These are phyloP conservation scores for Apteryx mantelli DNA, from an alignment of 2,113 vertebrate species.

Conservation along the genomic window DNA sequence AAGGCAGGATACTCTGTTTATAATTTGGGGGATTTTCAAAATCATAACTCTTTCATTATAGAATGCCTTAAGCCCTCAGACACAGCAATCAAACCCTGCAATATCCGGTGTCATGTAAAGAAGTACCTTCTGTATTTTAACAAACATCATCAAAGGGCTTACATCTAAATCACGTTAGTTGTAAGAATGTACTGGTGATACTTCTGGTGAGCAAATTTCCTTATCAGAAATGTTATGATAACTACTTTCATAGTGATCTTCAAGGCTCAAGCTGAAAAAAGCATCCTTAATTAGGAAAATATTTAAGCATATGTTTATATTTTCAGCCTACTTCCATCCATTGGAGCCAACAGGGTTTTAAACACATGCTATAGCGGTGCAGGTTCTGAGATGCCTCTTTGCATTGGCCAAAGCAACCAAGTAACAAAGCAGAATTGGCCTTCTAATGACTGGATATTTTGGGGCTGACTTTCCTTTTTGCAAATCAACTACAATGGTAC, in stretches of 20 bases:
- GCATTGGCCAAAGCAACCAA: not conserved
- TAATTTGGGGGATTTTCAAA: conserved; percentile 76
- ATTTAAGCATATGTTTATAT: rapidly evolving
- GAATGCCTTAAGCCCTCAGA: conserved; percentile 71
- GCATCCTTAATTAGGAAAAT: not conserved
- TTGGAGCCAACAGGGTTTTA: not conserved
- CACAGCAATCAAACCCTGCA: conserved; percentile 40
- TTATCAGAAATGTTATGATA: not conserved
- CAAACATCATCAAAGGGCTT: conserved; percentile 70
- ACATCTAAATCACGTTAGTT: not conserved
- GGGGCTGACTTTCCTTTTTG: not conserved
- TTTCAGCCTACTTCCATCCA: not conserved
- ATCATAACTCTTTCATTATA: conserved; percentile 71
- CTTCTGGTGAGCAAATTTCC: not conserved
- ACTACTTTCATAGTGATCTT: not conserved
- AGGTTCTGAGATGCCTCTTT: not conserved
- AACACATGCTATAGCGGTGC: not conserved
- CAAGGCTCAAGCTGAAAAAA: not conserved
- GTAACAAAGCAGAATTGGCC: not conserved
- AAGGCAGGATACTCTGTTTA: conserved; percentile 44
- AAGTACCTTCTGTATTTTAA: conserved; percentile 51
- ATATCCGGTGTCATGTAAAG: conserved; percentile 61
- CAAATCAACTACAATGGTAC: not conserved
- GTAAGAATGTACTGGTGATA: not conserved
- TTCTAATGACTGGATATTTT: not conserved